Conservation (phyloP, 1,140 invertebrate species). For the Cydia strobilella region DNA sequence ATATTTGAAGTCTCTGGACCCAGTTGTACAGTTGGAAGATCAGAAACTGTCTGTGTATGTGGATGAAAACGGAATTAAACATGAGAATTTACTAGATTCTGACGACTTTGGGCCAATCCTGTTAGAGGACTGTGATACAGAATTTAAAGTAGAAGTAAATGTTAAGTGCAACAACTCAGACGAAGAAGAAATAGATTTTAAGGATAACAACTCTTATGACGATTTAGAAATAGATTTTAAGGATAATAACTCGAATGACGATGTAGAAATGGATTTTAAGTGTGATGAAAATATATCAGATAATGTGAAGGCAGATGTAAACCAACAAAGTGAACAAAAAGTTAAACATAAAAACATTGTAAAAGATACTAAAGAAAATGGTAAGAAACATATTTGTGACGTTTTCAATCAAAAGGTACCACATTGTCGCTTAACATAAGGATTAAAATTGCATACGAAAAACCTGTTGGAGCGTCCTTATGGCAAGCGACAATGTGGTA, state of each 20-base stretch:
- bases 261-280: background rate
- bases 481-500: too few relatives aligned
- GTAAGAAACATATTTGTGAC: too few relatives aligned
- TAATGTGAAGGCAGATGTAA: constrained; percentile 53
- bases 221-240: background rate
- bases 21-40: background rate
- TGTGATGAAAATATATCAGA: constrained; percentile 40
- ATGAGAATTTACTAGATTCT: constrained; percentile 33
- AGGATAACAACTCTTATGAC: constrained; percentile 3
- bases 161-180: too few relatives aligned
- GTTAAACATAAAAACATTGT: constrained; percentile 56
- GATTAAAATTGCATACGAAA: too few relatives aligned
- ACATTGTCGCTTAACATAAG: too few relatives aligned
- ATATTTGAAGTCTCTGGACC: constrained; percentile 45
- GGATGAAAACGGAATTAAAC: constrained; percentile 34
- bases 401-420: too few relatives aligned
- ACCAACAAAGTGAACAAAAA: constrained; percentile 60
- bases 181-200: constrained; percentile 35
- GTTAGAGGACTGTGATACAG: background rate
- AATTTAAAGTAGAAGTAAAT: constrained; percentile 25
- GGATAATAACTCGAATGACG: background rate
- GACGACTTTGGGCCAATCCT: constrained; percentile 19
- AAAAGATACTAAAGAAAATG: constrained; percentile 50
- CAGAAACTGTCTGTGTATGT: background rate
- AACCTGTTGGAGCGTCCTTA: too few relatives aligned